Conservation (phyloP, 2,113 vertebrate genomes). For the Ellobius talpinus region DNA sequence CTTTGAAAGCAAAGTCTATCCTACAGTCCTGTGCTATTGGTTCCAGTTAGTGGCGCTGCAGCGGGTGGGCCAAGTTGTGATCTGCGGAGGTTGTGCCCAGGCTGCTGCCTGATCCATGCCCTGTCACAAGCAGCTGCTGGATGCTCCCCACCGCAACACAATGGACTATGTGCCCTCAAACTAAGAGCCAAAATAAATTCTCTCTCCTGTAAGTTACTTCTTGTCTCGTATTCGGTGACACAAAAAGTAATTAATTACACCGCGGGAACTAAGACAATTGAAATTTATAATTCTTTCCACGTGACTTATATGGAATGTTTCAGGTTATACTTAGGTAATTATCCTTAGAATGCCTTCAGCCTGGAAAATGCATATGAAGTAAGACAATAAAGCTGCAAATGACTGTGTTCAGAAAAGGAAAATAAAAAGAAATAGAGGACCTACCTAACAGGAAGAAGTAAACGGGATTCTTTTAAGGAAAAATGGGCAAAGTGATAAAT, state of each 20-base stretch:
- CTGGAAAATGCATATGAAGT: background rate
- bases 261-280: background rate
- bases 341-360: background rate
- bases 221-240: background rate
- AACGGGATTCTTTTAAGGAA: background rate
- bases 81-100: background rate
- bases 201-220: background rate
- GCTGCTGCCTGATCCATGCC: background rate
- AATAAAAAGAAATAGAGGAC: background rate
- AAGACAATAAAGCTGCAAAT: background rate
- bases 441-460: background rate
- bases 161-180: background rate
- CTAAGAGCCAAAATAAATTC: background rate
- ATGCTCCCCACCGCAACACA: background rate
- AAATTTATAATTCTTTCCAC: constrained; percentile 56
- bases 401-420: background rate
- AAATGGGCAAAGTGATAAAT: background rate
- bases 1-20: background rate
- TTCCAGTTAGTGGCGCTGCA: background rate
- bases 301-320: background rate
- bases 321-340: constrained; percentile 36
- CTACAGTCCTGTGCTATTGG: background rate
- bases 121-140: background rate
- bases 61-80: background rate
- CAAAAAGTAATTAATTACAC: background rate